Conservation (phyloP, 53 echinoderm and acorn worm genomes). For the Antedon mediterranea region DNA sequence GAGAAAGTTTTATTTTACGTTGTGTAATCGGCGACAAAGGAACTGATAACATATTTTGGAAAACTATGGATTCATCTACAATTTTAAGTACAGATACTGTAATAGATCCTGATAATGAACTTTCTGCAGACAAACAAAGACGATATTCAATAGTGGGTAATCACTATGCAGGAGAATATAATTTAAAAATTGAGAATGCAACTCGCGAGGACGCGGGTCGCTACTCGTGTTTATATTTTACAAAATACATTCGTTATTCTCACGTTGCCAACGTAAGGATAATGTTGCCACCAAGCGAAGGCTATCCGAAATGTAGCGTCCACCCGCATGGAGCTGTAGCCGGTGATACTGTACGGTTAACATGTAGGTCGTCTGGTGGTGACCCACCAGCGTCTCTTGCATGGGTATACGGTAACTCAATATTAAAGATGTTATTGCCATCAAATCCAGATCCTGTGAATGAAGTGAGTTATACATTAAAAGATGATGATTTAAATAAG, state of each 20-base stretch:
- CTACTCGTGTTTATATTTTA: not conserved
- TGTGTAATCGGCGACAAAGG: not conserved
- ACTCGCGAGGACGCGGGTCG: not conserved
- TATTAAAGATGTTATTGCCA: not conserved
- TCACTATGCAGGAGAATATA: not conserved
- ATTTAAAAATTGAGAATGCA: not conserved
- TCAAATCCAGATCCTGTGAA: not conserved
- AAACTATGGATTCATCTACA: not conserved
- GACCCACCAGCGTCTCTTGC: conserved; percentile 67
- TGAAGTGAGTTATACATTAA: not conserved
- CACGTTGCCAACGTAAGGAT: not conserved
- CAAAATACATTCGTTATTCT: not conserved
- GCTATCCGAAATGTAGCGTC: not conserved
- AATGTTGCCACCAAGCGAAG: not conserved
- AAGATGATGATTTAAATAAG: not conserved
- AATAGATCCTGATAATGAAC: not conserved
- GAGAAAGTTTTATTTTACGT: not conserved
- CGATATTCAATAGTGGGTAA: not conserved
- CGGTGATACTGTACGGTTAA: conserved; percentile 63
- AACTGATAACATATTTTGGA: not conserved
- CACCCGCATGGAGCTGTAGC: not conserved
- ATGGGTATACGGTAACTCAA: conserved; percentile 41
- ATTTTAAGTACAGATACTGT: not conserved
- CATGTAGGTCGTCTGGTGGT: conserved; percentile 74
- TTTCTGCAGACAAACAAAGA: conserved; percentile 5